Evolutionary conservation across 2,888 invertebrate genomes (phyloP), one percentile per base, ranked within the genome.

Genomic region (Augochlorella aurata): DNA sequence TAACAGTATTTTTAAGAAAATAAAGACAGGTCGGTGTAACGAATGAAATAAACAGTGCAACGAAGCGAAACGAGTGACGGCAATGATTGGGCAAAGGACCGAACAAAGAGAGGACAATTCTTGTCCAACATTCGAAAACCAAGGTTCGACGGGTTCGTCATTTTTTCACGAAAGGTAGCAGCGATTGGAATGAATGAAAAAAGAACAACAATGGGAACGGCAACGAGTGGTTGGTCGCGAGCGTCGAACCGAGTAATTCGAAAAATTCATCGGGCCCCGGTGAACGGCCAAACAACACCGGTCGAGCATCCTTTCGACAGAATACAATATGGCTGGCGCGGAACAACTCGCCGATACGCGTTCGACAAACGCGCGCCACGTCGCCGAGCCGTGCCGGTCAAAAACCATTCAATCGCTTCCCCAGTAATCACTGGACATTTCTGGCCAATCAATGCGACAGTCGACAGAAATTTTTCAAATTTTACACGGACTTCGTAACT

Each of bases 261-360:
- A 74, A 82, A 85, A 85, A 79, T 87, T 85, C 70, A 77, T 86
- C 70, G 72, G 38, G n/a, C 66, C 29, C 74, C 29, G 54, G 61
- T 16, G 24, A 61, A 24, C 21, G 49, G 65, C 70, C 73, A 29
- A 73, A 80, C 61, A 81, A 79, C 80, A 44, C 54, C 63, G 58
- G 24, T 16, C 10, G 45, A 29, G 80, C 45, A 68, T 72, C 71
- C 71, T 75, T 75, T 45, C 61, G 49, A 52, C 70, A 52, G 67
- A 82, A 72, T 24, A 72, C 81, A 75, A 75, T 75, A 75, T 71
- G 67, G 38, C 71, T 67, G 52, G 50, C n/a, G 54, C 38, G 24
- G 52, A 72, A 52, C 72, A 72, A 58, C 70, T 66, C 70, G 69
- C 18, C 21, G 54, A 21, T 54, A 54, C 69, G 24, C 81, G 81